These are phyloP conservation scores for Kryptolebias ocellatus DNA, from an alignment of 2,797 vertebrate species.

Conservation along the genomic window DNA sequence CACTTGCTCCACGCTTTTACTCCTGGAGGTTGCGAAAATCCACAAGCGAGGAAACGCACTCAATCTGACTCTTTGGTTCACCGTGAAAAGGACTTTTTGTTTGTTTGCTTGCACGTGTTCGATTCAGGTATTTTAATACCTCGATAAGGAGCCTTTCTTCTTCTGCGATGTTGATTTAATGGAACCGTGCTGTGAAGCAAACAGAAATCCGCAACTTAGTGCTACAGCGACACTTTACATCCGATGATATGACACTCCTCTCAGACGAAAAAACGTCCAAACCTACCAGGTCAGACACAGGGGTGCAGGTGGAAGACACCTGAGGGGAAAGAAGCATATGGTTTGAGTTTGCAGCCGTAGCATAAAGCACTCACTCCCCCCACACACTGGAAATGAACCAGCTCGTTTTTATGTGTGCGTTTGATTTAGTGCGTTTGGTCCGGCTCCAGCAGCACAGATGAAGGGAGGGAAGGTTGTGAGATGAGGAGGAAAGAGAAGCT, in stretches of 20 bases:
- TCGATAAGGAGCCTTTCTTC: slow-evolving; percentile 84
- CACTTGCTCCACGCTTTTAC: slow-evolving; percentile 86
- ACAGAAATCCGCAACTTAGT: slow-evolving; percentile 6
- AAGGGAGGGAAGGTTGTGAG: slow-evolving; percentile 37
- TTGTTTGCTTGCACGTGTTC: background rate
- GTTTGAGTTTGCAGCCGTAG: slow-evolving; percentile 26
- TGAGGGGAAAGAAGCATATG: slow-evolving; percentile 61
- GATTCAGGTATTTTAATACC: slow-evolving; percentile 64
- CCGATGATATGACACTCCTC: background rate
- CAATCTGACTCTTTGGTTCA: background rate
- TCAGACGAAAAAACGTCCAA: slow-evolving; percentile 3
- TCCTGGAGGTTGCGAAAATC: slow-evolving; percentile 64
- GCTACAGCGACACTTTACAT: background rate
- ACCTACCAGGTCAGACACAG: slow-evolving; percentile 81
- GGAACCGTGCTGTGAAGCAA: slow-evolving; percentile 74
- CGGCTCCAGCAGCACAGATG: slow-evolving; percentile 48
- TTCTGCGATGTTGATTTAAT: slow-evolving; percentile 81
- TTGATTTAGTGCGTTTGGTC: slow-evolving; percentile 53
- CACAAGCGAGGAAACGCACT: background rate
- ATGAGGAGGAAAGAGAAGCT: slow-evolving; percentile 29
- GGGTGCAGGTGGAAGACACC: slow-evolving; percentile 82
- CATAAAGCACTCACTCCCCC: slow-evolving; percentile 2
- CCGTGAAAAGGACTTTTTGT: background rate
- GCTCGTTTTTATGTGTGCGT: slow-evolving; percentile 46
- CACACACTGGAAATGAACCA: slow-evolving; percentile 20